phyloP scores from a whole-genome alignment of 2,797 vertebrate genomes.

The Helarctos malayanus region DNA sequence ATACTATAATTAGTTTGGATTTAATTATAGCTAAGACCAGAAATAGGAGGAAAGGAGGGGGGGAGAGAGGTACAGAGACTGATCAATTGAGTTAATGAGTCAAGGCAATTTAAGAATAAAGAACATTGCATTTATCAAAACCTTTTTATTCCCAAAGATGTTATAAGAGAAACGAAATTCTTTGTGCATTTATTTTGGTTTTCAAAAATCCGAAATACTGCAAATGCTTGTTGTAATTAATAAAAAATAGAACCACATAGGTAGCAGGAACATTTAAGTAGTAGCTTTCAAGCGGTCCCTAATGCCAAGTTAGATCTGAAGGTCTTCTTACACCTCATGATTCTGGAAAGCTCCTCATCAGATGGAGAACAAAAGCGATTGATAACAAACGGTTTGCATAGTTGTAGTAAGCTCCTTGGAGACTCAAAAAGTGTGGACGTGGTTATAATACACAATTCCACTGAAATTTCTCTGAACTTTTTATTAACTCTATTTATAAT shows the following conservation, averaged over 20 bases:
- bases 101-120: not conserved
- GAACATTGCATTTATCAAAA: not conserved
- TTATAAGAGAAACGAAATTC: not conserved
- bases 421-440: not conserved
- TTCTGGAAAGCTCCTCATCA: not conserved
- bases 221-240: not conserved
- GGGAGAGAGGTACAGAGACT: not conserved
- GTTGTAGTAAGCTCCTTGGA: not conserved
- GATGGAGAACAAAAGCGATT: not conserved
- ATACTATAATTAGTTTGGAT: not conserved
- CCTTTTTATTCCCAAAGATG: not conserved
- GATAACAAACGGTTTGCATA: not conserved
- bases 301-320: not conserved
- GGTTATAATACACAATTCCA: not conserved
- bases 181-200: not conserved
- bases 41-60: not conserved
- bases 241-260: not conserved
- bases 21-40: not conserved
- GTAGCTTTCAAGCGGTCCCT: not conserved
- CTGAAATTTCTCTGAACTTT: not conserved
- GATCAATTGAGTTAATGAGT: not conserved
- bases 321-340: not conserved
- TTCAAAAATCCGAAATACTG: not conserved
- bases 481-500: slow-evolving; percentile 25
- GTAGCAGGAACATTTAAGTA: not conserved